phyloP scores from a whole-genome alignment of 2,888 invertebrate species.

The Pyrrhia umbra region DNA sequence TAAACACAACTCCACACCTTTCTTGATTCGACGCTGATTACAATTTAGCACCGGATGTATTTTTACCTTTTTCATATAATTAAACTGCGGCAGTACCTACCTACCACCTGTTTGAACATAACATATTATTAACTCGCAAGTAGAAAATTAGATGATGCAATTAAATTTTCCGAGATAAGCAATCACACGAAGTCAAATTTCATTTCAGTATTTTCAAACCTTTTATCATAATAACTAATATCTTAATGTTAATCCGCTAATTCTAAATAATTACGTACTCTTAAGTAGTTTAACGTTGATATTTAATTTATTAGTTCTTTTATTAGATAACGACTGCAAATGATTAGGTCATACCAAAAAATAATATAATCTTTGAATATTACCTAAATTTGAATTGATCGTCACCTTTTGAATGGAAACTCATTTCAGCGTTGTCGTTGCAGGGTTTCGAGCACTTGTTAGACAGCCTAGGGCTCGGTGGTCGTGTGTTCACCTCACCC shows the following conservation, averaged over 20 bases:
- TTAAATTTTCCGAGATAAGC: conserved; percentile 7
- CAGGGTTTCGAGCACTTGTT: conserved; percentile 93
- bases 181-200: conserved; percentile 19
- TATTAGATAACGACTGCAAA: conserved; percentile 1
- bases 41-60: background rate
- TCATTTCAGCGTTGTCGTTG: conserved; percentile 48
- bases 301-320: background rate
- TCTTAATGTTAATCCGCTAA: background rate
- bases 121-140: background rate
- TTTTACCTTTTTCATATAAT: background rate
- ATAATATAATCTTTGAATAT: background rate
- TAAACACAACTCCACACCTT: background rate
- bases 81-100: background rate
- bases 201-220: conserved; percentile 2
- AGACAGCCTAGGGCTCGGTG: conserved; percentile 92
- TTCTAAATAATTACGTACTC: background rate
- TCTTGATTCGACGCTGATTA: conserved; percentile 6
- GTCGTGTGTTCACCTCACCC: conserved; percentile 89
- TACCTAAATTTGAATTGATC: too few relatives aligned
- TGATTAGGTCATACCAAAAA: background rate
- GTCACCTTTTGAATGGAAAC: too few relatives aligned
- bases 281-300: background rate
- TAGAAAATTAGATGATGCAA: conserved; percentile 14
- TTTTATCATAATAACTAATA: background rate
- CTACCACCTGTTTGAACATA: too few relatives aligned